phyloP scores from a whole-genome alignment of 64 coral and sea anemone species.

The Stichodactyla helianthus region DNA sequence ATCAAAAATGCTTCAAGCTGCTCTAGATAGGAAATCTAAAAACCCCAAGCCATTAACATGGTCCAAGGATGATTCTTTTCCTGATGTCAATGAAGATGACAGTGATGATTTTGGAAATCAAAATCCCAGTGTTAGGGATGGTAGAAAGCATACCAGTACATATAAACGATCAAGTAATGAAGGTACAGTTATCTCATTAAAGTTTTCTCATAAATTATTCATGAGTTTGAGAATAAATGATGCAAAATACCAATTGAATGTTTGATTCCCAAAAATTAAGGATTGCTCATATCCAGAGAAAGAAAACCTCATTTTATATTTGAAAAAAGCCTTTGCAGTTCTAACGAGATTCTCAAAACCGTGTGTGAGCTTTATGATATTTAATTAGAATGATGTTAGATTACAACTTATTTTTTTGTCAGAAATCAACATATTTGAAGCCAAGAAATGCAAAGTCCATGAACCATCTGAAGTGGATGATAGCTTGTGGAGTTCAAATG shows the following conservation, averaged over 20 bases:
- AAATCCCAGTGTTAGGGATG: not conserved
- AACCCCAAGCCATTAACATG: not conserved
- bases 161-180: not conserved
- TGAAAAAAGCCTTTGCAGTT: no score
- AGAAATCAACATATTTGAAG: no score
- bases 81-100: no score
- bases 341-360: not conserved
- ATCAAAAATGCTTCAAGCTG: slow-evolving; percentile 53
- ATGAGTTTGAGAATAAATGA: no score
- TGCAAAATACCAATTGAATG: no score
- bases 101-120: not conserved
- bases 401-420: no score
- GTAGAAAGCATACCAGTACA: not conserved
- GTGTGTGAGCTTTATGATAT: no score
- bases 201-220: no score
- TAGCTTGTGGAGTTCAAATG: slow-evolving; percentile 55
- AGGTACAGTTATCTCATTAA: not conserved
- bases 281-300: no score
- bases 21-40: slow-evolving; percentile 25
- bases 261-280: no score
- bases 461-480: slow-evolving; percentile 16
- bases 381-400: no score
- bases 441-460: not conserved
- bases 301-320: no score
- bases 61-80: not conserved